Conservation (phyloP, 1,140 invertebrate species). For the Calliopsis andreniformis region DNA sequence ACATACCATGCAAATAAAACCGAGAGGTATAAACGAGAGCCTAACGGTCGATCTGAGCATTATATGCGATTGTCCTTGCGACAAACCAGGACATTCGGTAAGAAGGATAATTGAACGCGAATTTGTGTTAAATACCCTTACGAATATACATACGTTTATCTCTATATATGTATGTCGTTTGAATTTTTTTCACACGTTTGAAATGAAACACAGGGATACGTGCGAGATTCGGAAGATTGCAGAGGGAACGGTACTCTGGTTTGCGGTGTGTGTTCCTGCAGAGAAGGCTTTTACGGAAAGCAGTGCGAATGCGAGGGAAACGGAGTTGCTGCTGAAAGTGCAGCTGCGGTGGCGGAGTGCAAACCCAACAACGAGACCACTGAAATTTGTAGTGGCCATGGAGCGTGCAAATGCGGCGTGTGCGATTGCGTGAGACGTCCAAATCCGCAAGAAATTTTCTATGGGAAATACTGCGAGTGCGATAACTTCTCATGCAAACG, state of each 20-base stretch:
- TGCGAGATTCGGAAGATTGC: conserved; percentile 79
- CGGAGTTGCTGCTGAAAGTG: conserved; percentile 46
- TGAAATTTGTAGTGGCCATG: conserved; percentile 82
- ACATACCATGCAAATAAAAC: conserved; percentile 87
- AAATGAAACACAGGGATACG: conserved; percentile 67
- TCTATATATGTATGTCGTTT: too few relatives aligned
- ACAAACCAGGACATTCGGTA: conserved; percentile 81
- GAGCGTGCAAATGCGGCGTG: conserved; percentile 85
- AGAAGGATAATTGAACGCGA: conserved; percentile 15
- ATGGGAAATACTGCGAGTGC: conserved; percentile 88
- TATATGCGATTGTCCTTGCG: conserved; percentile 89
- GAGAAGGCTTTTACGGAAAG: conserved; percentile 84
- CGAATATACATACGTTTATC: too few relatives aligned
- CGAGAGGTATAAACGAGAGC: conserved; percentile 89
- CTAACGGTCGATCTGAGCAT: conserved; percentile 87
- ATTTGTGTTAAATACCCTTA: too few relatives aligned
- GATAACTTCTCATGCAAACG: conserved; percentile 88
- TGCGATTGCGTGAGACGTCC: conserved; percentile 84
- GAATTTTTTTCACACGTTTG: not conserved
- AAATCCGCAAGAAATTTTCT: conserved; percentile 78
- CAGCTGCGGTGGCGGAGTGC: conserved; percentile 52
- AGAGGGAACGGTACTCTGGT: conserved; percentile 81
- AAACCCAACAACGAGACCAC: conserved; percentile 57
- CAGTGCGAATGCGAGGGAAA: conserved; percentile 86
- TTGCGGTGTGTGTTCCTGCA: conserved; percentile 90